A percentile compares a stretch with the other conserved stretches of the same genome.
These are phyloP conservation scores for Ptiloglossa arizonensis DNA, from an alignment of 1,140 invertebrate genomes.

Conservation along the genomic window DNA sequence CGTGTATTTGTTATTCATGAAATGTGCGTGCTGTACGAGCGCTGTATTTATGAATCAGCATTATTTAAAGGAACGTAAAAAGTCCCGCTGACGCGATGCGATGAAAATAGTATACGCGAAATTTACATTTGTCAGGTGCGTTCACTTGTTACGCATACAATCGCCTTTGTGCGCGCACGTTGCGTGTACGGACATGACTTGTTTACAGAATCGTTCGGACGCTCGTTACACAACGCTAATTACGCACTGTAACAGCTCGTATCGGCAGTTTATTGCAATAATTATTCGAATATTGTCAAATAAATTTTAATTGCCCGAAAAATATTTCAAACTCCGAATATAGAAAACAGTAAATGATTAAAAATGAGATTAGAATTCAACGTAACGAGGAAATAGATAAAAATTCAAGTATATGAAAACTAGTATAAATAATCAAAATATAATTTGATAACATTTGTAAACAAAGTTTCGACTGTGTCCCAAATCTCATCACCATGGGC, in stretches of 20 bases:
- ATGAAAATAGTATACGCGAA: conserved; percentile 24
- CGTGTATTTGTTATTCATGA: conserved; percentile 18
- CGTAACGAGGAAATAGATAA: too few species aligned
- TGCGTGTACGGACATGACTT: conserved; percentile 19
- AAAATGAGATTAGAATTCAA: neutral
- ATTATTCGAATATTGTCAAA: neutral
- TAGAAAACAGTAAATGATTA: neutral
- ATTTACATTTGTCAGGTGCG: conserved; percentile 45
- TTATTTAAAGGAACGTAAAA: conserved; percentile 7
- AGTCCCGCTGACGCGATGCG: neutral
- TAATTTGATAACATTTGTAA: too few species aligned
- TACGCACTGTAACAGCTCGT: neutral
- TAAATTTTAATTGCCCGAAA: neutral
- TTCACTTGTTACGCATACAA: conserved; percentile 46
- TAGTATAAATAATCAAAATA: too few species aligned
- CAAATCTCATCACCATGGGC: too few species aligned
- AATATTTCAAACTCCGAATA: neutral
- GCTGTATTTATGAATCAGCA: conserved; percentile 14
- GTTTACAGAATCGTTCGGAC: conserved; percentile 23
- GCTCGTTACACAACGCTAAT: conserved; percentile 42
- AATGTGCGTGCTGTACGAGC: neutral
- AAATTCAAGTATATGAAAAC: too few species aligned
- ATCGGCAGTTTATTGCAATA: neutral
- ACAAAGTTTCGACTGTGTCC: too few species aligned
- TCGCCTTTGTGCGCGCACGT: neutral